Conservation (phyloP, 2,113 vertebrate genomes). For the Barbus barbus region DNA sequence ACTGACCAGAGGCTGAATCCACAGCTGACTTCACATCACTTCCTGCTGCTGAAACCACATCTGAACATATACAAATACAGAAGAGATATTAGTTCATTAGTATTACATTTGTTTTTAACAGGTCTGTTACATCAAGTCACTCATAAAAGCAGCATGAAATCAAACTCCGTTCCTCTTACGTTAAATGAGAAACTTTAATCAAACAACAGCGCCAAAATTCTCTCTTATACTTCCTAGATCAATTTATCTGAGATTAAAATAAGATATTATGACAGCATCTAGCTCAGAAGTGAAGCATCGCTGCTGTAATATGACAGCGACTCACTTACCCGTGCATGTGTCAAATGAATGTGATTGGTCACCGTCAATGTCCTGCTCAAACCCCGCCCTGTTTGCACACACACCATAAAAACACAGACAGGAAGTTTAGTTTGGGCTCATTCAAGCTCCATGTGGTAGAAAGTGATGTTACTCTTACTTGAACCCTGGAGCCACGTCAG, state of each 20-base stretch:
- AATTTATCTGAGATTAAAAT: not conserved
- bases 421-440: not conserved
- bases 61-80: not conserved
- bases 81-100: not conserved
- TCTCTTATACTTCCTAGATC: not conserved
- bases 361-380: conserved; percentile 67
- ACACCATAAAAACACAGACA: not conserved
- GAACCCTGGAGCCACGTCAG: conserved; percentile 59
- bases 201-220: not conserved
- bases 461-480: conserved; percentile 74
- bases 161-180: not conserved
- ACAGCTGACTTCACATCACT: not conserved
- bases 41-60: conserved; percentile 21
- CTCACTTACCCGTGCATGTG: conserved; percentile 71
- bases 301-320: not conserved
- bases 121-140: no score
- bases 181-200: not conserved
- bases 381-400: conserved; percentile 61
- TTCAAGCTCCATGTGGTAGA: no score
- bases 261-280: not conserved
- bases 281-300: not conserved
- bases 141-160: no score
- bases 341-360: conserved; percentile 44
- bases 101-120: not conserved
- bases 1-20: conserved; percentile 40